Conservation (phyloP, 1,140 invertebrate species). For the Drosophila elegans region DNA sequence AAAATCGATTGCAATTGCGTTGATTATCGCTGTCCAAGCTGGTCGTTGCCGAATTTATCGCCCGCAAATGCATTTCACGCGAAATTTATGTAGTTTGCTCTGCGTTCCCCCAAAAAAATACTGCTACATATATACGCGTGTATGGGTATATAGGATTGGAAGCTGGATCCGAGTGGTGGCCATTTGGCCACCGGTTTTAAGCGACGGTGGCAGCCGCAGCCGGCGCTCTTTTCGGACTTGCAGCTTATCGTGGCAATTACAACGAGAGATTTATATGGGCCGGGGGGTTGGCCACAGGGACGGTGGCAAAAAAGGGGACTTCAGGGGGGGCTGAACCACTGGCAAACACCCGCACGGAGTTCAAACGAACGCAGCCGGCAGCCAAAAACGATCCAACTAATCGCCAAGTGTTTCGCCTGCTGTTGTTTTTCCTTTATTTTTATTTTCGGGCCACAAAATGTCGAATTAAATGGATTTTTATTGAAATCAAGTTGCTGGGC, state of each 20-base stretch:
- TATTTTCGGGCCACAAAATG: slow-evolving; percentile 73
- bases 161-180: slow-evolving; percentile 46
- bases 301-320: background rate
- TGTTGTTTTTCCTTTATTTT: slow-evolving; percentile 15
- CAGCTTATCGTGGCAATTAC: slow-evolving; percentile 78
- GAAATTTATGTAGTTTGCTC: slow-evolving; percentile 78
- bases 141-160: slow-evolving; percentile 17
- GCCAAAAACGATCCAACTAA: slow-evolving; percentile 72
- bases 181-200: slow-evolving; percentile 76
- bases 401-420: slow-evolving; percentile 67
- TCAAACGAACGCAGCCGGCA: slow-evolving; percentile 74
- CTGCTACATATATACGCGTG: slow-evolving; percentile 41
- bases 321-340: slow-evolving; percentile 1
- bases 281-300: slow-evolving; percentile 26
- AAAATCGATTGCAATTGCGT: slow-evolving; percentile 83
- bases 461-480: slow-evolving; percentile 83
- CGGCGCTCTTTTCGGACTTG: slow-evolving; percentile 45
- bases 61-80: slow-evolving; percentile 78
- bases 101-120: slow-evolving; percentile 19
- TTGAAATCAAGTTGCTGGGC: slow-evolving; percentile 67
- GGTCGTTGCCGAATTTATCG: slow-evolving; percentile 78
- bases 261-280: slow-evolving; percentile 76
- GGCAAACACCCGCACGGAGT: slow-evolving; percentile 70
- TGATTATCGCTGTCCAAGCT: slow-evolving; percentile 72
- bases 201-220: slow-evolving; percentile 51